Percentiles rank a stretch among this genome's conserved stretches.
Evolutionary conservation across 2,797 vertebrate species (phyloP).

Genomic region (Sebastes trivittatus): DNA sequence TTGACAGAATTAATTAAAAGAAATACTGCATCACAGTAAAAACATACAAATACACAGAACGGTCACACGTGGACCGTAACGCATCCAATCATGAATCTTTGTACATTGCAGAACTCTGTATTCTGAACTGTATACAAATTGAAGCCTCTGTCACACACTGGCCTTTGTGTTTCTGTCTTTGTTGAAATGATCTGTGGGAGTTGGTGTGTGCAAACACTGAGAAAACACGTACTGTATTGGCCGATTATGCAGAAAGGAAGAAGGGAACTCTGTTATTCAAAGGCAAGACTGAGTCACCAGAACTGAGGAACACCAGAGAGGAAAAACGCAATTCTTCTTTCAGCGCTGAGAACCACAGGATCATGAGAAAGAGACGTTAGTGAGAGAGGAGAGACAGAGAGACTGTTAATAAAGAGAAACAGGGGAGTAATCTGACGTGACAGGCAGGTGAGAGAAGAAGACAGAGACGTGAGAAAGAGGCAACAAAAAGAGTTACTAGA

Average conservation of each 20-base stretch:
- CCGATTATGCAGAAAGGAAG: conserved; percentile 32
- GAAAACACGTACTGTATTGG: background rate
- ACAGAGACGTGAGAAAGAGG: background rate
- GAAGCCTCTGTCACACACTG: background rate
- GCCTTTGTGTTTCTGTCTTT: background rate
- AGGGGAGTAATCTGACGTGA: background rate
- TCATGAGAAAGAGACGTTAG: background rate
- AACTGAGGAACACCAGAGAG: conserved; percentile 31
- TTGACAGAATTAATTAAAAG: too few species aligned
- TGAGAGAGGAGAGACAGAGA: background rate
- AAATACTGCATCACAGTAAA: too few species aligned
- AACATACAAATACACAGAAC: too few species aligned
- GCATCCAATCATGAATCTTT: background rate
- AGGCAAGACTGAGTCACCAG: conserved; percentile 71
- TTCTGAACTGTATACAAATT: background rate
- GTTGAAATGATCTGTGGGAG: background rate
- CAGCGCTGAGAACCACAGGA: background rate
- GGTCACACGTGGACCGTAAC: too few species aligned
- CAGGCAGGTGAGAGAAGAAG: conserved; percentile 1
- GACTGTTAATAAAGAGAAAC: background rate
- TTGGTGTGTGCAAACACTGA: background rate
- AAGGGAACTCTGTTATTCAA: conserved; percentile 66
- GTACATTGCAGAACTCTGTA: background rate
- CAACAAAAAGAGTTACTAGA: background rate
- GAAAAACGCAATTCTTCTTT: conserved; percentile 24